Evolutionary conservation across 1,140 invertebrate species (phyloP), one percentile per base, ranked within the genome.

Genomic region (Lordiphosa stackelbergi): DNA sequence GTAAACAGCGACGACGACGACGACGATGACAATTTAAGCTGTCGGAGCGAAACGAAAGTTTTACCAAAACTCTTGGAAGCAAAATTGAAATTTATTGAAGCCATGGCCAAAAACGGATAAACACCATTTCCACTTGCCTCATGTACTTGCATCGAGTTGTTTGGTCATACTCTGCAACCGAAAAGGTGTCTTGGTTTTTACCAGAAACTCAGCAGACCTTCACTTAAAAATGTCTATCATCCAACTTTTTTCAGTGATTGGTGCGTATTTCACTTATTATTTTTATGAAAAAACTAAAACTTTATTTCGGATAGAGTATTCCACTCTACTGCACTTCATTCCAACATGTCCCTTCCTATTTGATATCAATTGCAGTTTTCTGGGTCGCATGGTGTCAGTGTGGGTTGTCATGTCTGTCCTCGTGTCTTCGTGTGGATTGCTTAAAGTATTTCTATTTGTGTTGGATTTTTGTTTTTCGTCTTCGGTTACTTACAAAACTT

Each of bases 401-500:
- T 38, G 37, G 54, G 31, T 53, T 13, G n/a, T 40, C 36, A 16
- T 63, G 52, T 73, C 40, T 53, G 53, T 47, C 43, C 65, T n/a
- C 43, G 41, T 13, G 57, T 37, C 62, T 65, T 51, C 53, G 24
- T 42, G 43, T 58, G 46, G 69, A 73, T 63, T 78, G 70, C 59
- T 72, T 66, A 77, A 69, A 78, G 68, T 73, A 72, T 66, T 78
- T 66, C 2, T 40, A 7, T 40, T 40, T 40, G 10, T 12, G 8
- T 19, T 19, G 5, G 49, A 54, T 51, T 12, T 40, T 64, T 52
- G 36, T 51, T 64, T 69, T 69, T 35, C 49, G 54, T 52, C 4
- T 38, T 47, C 24, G 37, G 42, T 58, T 90, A 93, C 93, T 93
- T 90, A 94, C 93, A 94, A 84, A 69, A 93, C 89, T 89, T 89